Evolutionary conservation across 2,113 vertebrate genomes (phyloP), one percentile per base, ranked within the genome.

Genomic region (Charadrius vociferus): DNA sequence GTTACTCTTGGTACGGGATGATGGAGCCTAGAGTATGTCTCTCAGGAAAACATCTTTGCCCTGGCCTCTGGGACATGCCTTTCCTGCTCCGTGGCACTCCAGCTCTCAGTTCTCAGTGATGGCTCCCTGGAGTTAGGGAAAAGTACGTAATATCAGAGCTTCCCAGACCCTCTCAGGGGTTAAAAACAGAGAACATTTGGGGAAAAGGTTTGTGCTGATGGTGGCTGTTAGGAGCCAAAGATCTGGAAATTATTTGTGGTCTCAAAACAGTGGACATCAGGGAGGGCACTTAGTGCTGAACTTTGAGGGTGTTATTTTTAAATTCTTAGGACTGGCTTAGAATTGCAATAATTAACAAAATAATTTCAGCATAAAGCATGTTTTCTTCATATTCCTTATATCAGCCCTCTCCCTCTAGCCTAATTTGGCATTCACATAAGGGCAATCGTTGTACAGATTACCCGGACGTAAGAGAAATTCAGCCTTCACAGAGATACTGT

Each of bases 401-500:
- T 70, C 58, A 73, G 30, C 22, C 18, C 26, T 27, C 62, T 72
- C 49, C 61, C 73, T n/a, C 27, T 59, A 81, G 77, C 52, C 70
- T 52, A 24, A 19, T 71, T 39, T 66, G 79, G 75, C 74, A 62
- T 6, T 41, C 29, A 4, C 26, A 16, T 50, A 36, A 41, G 32
- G 52, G 79, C 66, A 82, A 90, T 43, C 0, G 0, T 2, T 43
- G 71, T 1, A 16, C 32, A 73, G 65, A 62, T 37, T 45, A 82
- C 55, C 66, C 12, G 2, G 11, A 37, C 7, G 0, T 23, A 74
- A 47, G 37, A 55, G 67, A 55, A 77, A 14, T 26, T 45, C 32
- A 1, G 55, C 67, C 23, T 1, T 15, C 4, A 0, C 34, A 14
- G 61, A 0, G 0, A 62, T 67, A 24, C 34, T 1, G 0, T 65